Conservation (phyloP, 2,888 invertebrate genomes). For the Oscheius sp. region DNA sequence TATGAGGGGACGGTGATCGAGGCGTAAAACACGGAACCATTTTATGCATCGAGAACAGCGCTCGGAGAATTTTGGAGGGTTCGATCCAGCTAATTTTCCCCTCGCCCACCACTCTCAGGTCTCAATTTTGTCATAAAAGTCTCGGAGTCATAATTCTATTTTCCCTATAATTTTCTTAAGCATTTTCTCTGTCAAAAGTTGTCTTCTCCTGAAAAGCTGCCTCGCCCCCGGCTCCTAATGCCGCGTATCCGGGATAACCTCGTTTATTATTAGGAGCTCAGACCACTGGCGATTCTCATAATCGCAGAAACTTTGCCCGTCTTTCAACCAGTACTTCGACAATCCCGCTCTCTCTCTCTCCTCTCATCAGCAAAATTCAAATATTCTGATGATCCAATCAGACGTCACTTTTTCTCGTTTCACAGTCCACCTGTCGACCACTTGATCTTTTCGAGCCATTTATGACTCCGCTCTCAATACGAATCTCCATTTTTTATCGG, state of each 20-base stretch:
- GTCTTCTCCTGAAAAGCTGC: background rate
- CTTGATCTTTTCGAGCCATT: too few species aligned
- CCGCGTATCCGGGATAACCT: conserved; percentile 34
- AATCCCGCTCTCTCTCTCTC: background rate
- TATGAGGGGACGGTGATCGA: background rate
- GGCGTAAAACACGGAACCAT: conserved; percentile 23
- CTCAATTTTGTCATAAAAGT: background rate
- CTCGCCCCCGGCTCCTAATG: conserved; percentile 25
- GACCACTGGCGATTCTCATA: conserved; percentile 23
- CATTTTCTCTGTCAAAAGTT: background rate
- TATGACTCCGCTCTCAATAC: too few species aligned
- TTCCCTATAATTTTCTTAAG: background rate
- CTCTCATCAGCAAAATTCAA: too few species aligned
- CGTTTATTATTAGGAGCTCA: conserved; percentile 35
- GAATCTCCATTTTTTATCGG: too few species aligned
- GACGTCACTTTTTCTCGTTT: too few species aligned
- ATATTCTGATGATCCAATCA: too few species aligned
- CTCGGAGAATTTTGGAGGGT: too few species aligned
- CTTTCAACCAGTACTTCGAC: too few species aligned
- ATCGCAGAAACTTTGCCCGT: conserved; percentile 28
- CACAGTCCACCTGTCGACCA: too few species aligned
- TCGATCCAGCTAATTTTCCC: background rate
- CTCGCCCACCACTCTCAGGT: background rate
- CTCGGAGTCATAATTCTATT: background rate
- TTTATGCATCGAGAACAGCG: conserved; percentile 17